A percentile compares a stretch with the other conserved stretches of the same genome.
phyloP scores from a whole-genome alignment of 2,113 vertebrate genomes.

The Entelurus aequoreus region DNA sequence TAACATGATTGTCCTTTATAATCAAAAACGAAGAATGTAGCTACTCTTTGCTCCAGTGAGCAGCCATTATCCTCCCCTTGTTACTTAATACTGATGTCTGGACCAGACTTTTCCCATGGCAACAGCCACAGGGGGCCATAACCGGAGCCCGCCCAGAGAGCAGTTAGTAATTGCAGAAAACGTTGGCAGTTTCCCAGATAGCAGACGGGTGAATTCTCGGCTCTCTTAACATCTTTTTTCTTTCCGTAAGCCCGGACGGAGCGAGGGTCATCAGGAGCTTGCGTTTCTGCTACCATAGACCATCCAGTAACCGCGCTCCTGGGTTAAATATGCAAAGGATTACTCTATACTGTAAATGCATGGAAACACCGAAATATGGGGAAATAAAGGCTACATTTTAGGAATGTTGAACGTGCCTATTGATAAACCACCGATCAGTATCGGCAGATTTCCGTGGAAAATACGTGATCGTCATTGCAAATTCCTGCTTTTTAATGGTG shows the following conservation, averaged over 20 bases:
- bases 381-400: too few relatives aligned
- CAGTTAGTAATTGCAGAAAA: slow-evolving; percentile 54
- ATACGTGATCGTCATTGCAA: too few relatives aligned
- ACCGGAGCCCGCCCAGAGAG: slow-evolving; percentile 39
- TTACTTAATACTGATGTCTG: slow-evolving; percentile 38
- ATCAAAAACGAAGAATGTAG: background rate
- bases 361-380: too few relatives aligned
- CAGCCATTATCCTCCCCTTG: slow-evolving; percentile 21
- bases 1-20: slow-evolving; percentile 1
- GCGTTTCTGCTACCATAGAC: slow-evolving; percentile 8
- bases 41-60: slow-evolving; percentile 12
- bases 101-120: slow-evolving; percentile 30
- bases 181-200: slow-evolving; percentile 33
- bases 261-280: slow-evolving; percentile 25
- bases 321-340: slow-evolving; percentile 20
- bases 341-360: background rate
- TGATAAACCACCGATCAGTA: too few relatives aligned
- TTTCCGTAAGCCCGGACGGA: slow-evolving; percentile 4
- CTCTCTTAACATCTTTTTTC: slow-evolving; percentile 19
- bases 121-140: slow-evolving; percentile 18
- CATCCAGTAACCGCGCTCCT: slow-evolving; percentile 3
- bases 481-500: too few relatives aligned
- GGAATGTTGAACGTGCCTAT: too few relatives aligned
- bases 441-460: too few relatives aligned
- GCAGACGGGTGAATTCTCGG: slow-evolving; percentile 32